Conservation (phyloP, 92 coral and sea anemone species). For the Zoanthus gigantus region DNA sequence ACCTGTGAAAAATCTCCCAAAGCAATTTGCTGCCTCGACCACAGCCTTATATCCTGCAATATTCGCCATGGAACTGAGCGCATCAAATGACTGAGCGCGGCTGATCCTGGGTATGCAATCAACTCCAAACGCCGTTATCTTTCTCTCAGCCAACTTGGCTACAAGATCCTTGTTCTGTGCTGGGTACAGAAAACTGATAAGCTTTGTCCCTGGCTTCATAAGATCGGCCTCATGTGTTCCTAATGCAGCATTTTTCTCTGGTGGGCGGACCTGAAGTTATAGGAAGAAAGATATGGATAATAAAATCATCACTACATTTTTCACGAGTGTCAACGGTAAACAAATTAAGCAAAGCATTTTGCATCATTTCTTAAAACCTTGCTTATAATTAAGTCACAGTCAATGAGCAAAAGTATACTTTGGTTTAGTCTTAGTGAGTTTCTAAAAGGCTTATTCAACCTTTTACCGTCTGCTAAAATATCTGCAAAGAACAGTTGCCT, state of each 20-base stretch:
- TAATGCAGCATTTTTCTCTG: constrained; percentile 68
- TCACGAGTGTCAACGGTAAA: too few relatives aligned
- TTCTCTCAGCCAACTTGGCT: constrained; percentile 75
- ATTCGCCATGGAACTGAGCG: constrained; percentile 98
- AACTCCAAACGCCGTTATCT: constrained; percentile 94
- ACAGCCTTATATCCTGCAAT: constrained; percentile 99
- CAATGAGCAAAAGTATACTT: too few relatives aligned
- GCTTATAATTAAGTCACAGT: too few relatives aligned
- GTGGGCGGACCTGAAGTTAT: constrained; percentile 87
- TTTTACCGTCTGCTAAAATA: too few relatives aligned
- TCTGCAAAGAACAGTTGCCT: too few relatives aligned
- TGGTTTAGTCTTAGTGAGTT: too few relatives aligned
- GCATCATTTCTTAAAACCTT: too few relatives aligned
- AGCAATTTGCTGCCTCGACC: constrained; percentile 95
- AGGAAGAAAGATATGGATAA: background rate
- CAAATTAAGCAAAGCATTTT: too few relatives aligned
- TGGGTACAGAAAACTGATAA: constrained; percentile 94
- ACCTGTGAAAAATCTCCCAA: constrained; percentile 98
- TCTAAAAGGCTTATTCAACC: too few relatives aligned
- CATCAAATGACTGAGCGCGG: constrained; percentile 95
- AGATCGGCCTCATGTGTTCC: constrained; percentile 91
- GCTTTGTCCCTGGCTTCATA: constrained; percentile 89
- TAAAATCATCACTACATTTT: too few relatives aligned
- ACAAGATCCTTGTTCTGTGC: constrained; percentile 94
- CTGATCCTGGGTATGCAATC: constrained; percentile 97